Evolutionary conservation across 2,888 invertebrate species (phyloP), one percentile per base, ranked within the genome.

Genomic region (Panzeria rudis): DNA sequence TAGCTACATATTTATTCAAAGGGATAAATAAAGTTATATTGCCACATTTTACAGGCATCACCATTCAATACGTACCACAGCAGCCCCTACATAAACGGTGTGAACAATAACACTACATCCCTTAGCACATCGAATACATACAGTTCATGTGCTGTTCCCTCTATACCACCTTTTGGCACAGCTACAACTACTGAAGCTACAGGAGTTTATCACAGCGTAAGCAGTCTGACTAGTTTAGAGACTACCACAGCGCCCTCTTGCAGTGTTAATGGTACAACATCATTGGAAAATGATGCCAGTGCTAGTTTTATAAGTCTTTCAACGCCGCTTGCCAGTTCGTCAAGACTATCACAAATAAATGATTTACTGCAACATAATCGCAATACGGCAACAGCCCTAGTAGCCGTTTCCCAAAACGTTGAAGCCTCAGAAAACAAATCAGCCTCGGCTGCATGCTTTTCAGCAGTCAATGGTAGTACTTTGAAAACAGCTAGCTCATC

Each of bases 301-400:
- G 86, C 86, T 61, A 89, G 85, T 83, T 92, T 91, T 59, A 91
- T 92, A 6, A 91, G 88, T 80, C 87, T 92, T 50, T 90, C 89
- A 79, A 87, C 92, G 11, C 90, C 92, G 35, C 87, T 89, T 56
- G 88, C 89, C 83, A 92, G 91, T 84, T 91, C 92, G 78, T 89
- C 91, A 59, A 89, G 92, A 61, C 86, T 92, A 20, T 90, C 91
- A n/a, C 92, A 90, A 86, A 92, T 92, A 38, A 92, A 92, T 84
- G 91, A 92, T 89, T 88, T 92, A 76, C 81, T 92, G 69, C 91
- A 92, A 82, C 91, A 91, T 81, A 92, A 91, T 89, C 91, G 92
- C 3, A 92, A 89, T 86, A 90, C 91, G 20, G 89, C 91, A n/a
- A 88, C 90, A 47, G 90, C 91, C 5, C 80, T 90, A 68, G 89